Evolutionary conservation across 2,113 vertebrate genomes (phyloP), one percentile per base, ranked within the genome.

Genomic region (Podocnemis expansa): DNA sequence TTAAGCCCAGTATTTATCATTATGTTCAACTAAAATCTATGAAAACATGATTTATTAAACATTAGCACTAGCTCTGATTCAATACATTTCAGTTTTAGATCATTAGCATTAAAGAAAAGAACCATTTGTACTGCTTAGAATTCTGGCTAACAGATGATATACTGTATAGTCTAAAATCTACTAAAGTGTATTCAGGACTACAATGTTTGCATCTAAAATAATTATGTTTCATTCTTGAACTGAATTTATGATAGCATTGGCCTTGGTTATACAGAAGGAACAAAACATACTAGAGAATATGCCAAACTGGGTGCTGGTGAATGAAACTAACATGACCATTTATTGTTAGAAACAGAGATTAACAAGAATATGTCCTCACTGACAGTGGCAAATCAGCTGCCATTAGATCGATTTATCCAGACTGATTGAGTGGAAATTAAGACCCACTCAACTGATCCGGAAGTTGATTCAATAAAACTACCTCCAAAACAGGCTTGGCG

Each of bases 1-100:
- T 93, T 79, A 89, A 85, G 76, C 41, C 55, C 41, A 91, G 27
- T 89, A 63, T 82, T 86, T 81, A 56, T 82, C 84, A 52, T 63
- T 78, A 80, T 38, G 58, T 91, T 89, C 87, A 56, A 81, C 87
- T 76, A 93, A 84, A 95, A 83, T n/a, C 84, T 86, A 60, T 31
- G 88, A 85, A 93, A 75, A 41, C 13, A 2, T 78, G 82, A 85
- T 78, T 79, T 96, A 81, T 90, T 93, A 78, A 58, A 83, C 81
- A 56, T 63, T 63, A 82, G 89, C 11, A 49, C 81, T 45, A n/a
- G 78, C 78, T 93, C 52, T 25, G 80, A 91, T 94, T 94, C 87
- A 67, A 91, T 89, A 90, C 82, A 85, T 88, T 89, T 84, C 84
- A 80, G n/a, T 75, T 80, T 92, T 60, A 85, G 49, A 55, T 88